phyloP scores from a whole-genome alignment of 2,113 vertebrate species.

The Leptobrachium leishanense region DNA sequence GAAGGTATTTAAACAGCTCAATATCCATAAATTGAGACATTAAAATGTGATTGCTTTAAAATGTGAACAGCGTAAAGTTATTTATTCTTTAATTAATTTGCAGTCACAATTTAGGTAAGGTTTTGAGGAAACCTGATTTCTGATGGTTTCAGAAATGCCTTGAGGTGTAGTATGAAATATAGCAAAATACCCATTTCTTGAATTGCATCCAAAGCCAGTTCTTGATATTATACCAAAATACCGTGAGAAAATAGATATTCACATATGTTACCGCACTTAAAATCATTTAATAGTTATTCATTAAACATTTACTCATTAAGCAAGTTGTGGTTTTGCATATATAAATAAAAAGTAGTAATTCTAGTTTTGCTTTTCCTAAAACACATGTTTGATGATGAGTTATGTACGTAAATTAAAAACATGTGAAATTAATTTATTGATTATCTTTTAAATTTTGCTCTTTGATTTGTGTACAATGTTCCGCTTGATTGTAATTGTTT shows the following conservation, averaged over 20 bases:
- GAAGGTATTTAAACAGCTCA: not conserved
- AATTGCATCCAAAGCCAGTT: not conserved
- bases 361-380: conserved; percentile 2
- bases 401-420: not conserved
- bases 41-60: not conserved
- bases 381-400: not conserved
- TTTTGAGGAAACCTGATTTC: not conserved
- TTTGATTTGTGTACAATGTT: no score
- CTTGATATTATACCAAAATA: conserved; percentile 5
- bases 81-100: not conserved
- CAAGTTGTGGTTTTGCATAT: conserved; percentile 37
- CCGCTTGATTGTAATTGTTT: no score
- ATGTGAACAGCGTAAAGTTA: not conserved
- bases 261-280: conserved; percentile 12
- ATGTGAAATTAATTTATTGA: not conserved
- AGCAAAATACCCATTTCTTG: conserved; percentile 3
- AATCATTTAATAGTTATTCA: conserved; percentile 28
- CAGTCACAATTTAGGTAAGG: not conserved
- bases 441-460: not conserved
- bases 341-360: conserved; percentile 32
- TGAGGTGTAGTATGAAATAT: not conserved
- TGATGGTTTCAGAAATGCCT: not conserved
- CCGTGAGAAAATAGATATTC: conserved; percentile 37
- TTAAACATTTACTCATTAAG: conserved; percentile 37
- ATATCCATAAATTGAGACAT: not conserved